Percentiles rank a stretch among this genome's conserved stretches.
Evolutionary conservation across 2,888 invertebrate genomes (phyloP).

Genomic region (Phyllotreta cruciferae): DNA sequence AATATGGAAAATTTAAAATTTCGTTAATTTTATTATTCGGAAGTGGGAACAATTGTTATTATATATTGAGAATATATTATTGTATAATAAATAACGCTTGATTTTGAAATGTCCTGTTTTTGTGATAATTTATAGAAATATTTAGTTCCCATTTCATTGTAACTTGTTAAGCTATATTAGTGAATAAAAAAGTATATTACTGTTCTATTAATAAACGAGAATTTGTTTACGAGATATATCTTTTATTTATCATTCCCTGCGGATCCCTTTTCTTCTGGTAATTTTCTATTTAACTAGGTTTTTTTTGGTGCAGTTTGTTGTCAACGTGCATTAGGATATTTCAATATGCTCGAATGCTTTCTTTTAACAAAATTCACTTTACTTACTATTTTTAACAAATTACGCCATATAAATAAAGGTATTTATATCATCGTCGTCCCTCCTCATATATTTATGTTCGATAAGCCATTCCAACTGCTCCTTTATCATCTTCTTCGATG

Average conservation of each 20-base stretch:
- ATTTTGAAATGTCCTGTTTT: slow-evolving; percentile 31
- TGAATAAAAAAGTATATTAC: slow-evolving; percentile 51
- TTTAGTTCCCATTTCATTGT: slow-evolving; percentile 42
- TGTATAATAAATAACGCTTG: slow-evolving; percentile 35
- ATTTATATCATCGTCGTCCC: slow-evolving; percentile 97
- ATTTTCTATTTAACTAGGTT: too few relatives aligned
- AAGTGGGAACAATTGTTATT: slow-evolving; percentile 45
- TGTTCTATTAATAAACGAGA: slow-evolving; percentile 53
- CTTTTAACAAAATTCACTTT: slow-evolving; percentile 37
- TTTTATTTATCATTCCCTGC: slow-evolving; percentile 7
- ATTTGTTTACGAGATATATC: slow-evolving; percentile 44
- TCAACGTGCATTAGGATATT: too few relatives aligned
- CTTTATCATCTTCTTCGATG: slow-evolving; percentile 99
- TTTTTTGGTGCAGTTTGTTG: too few relatives aligned
- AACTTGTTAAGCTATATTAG: slow-evolving; percentile 51
- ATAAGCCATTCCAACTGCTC: slow-evolving; percentile 99
- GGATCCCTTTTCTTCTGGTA: background rate
- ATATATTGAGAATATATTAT: slow-evolving; percentile 37
- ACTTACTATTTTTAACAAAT: slow-evolving; percentile 45
- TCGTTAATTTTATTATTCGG: slow-evolving; percentile 34
- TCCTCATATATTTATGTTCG: slow-evolving; percentile 96
- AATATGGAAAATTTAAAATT: slow-evolving; percentile 26
- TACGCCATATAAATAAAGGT: slow-evolving; percentile 98
- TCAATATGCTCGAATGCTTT: too few relatives aligned
- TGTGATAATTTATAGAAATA: slow-evolving; percentile 31